Evolutionary conservation across 2,797 vertebrate species (phyloP).

Genomic region (Manis pentadactyla): DNA sequence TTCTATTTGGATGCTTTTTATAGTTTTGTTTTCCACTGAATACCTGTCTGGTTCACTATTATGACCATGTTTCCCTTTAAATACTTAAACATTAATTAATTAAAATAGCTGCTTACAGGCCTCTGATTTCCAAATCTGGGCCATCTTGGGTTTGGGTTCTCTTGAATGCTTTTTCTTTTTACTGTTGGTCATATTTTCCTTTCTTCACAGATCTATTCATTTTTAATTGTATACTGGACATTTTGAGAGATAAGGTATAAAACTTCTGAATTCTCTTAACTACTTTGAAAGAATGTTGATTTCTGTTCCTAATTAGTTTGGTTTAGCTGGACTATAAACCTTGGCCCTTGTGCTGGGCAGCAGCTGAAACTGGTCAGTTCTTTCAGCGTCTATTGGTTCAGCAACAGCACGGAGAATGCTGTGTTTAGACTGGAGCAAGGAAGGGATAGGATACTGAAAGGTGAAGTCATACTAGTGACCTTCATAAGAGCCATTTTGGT

Average conservation of each 20-base stretch:
- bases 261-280: neutral
- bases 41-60: neutral
- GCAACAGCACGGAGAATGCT: neutral
- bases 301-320: neutral
- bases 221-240: neutral
- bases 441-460: neutral
- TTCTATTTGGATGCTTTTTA: neutral
- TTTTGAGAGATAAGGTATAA: neutral
- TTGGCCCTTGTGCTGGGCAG: neutral
- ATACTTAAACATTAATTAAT: neutral
- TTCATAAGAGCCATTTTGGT: neutral
- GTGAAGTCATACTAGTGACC: neutral
- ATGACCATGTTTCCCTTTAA: neutral
- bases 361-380: neutral
- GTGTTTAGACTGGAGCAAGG: neutral
- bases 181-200: neutral
- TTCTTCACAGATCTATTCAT: neutral
- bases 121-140: neutral
- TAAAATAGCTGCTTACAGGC: neutral
- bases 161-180: neutral
- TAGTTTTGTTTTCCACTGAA: conserved; percentile 10
- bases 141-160: neutral
- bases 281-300: neutral
- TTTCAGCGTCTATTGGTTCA: neutral
- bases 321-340: neutral